Conservation (phyloP, 2,888 invertebrate species). For the Apantesis nais region DNA sequence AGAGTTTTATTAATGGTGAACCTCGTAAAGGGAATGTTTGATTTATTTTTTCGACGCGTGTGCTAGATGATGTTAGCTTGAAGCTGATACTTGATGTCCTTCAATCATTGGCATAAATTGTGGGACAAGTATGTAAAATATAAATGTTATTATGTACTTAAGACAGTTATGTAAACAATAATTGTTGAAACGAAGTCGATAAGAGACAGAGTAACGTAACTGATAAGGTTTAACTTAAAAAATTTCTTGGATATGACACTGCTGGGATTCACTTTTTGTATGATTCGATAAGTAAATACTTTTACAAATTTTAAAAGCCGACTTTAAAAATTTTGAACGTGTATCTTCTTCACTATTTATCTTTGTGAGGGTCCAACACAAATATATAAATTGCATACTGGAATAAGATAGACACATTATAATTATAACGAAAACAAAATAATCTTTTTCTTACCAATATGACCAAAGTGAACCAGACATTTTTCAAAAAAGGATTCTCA, state of each 20-base stretch:
- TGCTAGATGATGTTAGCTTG: slow-evolving; percentile 64
- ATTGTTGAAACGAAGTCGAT: neutral
- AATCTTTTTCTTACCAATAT: neutral
- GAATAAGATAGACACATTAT: too few relatives aligned
- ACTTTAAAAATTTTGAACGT: neutral
- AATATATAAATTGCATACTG: neutral
- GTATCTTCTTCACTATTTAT: neutral
- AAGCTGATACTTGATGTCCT: slow-evolving; percentile 62
- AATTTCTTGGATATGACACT: neutral
- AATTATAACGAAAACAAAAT: too few relatives aligned
- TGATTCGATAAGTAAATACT: neutral
- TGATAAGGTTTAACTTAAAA: neutral
- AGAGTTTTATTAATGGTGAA: slow-evolving; percentile 85
- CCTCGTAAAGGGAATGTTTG: slow-evolving; percentile 80
- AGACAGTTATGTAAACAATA: neutral
- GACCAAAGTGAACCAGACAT: neutral
- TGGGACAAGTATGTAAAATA: slow-evolving; percentile 12
- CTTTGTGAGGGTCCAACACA: neutral
- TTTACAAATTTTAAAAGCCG: too few relatives aligned
- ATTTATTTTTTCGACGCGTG: slow-evolving; percentile 86
- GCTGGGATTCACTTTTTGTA: neutral
- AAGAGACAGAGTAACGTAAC: neutral
- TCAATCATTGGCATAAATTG: slow-evolving; percentile 68
- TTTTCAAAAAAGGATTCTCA: slow-evolving; percentile 35
- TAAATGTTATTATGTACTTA: neutral